phyloP scores from a whole-genome alignment of 2,797 vertebrate species.

The Malacoraja senta region DNA sequence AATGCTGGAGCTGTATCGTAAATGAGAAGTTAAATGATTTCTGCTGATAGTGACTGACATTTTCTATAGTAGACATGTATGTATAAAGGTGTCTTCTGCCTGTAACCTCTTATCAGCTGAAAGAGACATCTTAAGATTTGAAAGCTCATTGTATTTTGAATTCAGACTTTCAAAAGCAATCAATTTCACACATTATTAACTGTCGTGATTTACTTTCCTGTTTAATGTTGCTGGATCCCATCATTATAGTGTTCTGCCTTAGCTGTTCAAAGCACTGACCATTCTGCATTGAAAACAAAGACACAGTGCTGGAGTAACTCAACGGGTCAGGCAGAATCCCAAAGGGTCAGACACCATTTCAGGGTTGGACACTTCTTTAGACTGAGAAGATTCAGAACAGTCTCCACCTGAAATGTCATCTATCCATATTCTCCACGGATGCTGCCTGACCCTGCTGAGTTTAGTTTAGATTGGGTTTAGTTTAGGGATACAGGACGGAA shows the following conservation, averaged over 20 bases:
- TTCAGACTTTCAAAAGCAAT: background rate
- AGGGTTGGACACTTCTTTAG: too few relatives aligned
- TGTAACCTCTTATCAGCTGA: background rate
- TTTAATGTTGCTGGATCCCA: background rate
- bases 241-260: background rate
- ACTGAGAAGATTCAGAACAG: too few relatives aligned
- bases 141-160: conserved; percentile 13
- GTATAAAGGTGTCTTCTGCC: background rate
- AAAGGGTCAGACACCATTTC: too few relatives aligned
- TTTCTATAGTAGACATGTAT: background rate
- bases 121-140: conserved; percentile 11
- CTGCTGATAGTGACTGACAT: background rate
- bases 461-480: too few relatives aligned
- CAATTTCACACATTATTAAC: background rate
- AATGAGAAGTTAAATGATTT: background rate
- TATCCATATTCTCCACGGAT: too few relatives aligned
- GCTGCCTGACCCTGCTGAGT: too few relatives aligned
- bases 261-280: background rate
- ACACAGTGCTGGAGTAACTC: too few relatives aligned
- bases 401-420: too few relatives aligned
- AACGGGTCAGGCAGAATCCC: too few relatives aligned
- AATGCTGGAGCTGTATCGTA: background rate
- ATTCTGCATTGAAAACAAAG: background rate
- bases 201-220: background rate
- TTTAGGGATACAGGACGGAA: too few relatives aligned